Percentiles rank a stretch among this genome's conserved stretches.
Conservation (phyloP, 2,113 vertebrate genomes). For the Tyto alba region DNA sequence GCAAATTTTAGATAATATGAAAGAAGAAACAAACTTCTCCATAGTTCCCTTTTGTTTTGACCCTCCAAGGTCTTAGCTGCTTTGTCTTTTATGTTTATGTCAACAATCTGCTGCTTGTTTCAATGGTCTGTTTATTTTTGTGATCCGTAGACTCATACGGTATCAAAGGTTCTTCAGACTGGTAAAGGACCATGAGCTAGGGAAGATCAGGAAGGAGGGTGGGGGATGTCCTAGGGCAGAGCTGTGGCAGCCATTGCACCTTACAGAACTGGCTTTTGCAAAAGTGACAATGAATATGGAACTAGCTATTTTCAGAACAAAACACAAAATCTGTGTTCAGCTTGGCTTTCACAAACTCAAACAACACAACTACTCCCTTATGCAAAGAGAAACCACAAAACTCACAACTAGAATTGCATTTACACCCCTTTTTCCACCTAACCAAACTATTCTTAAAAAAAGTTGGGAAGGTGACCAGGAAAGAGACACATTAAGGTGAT, state of each 20-base stretch:
- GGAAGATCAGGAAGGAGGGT: background rate
- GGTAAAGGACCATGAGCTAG: fast-evolving
- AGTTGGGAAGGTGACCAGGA: background rate
- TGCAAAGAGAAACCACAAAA: background rate
- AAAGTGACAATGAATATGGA: background rate
- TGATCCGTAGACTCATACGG: background rate
- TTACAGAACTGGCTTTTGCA: background rate
- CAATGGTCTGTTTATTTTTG: background rate
- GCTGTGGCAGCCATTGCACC: background rate
- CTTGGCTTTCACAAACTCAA: background rate
- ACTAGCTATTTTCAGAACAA: background rate
- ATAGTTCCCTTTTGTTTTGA: background rate
- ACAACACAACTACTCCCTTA: background rate
- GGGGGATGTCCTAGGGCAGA: fast-evolving
- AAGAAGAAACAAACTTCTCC: background rate
- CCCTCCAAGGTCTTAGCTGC: background rate
- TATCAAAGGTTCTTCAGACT: background rate
- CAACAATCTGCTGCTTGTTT: background rate
- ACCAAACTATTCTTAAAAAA: background rate
- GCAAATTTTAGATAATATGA: background rate
- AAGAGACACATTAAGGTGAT: background rate
- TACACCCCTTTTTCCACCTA: background rate
- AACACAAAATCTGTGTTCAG: background rate
- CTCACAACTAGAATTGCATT: background rate
- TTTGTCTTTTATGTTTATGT: background rate